Conservation (phyloP, 92 coral and sea anemone genomes). For the Porites evermanni region DNA sequence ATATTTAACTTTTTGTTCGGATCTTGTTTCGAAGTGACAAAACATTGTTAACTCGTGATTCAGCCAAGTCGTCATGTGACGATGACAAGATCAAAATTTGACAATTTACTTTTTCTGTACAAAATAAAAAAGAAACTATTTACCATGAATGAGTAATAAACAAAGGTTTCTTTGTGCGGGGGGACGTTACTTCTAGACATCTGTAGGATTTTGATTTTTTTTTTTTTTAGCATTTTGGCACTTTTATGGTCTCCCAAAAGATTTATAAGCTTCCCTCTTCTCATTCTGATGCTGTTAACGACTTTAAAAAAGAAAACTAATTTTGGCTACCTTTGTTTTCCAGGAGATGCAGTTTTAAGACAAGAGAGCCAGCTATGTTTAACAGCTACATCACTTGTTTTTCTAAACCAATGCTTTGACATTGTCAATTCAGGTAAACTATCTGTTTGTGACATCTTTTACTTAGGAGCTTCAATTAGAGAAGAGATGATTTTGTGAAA, state of each 20-base stretch:
- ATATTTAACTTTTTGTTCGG: not conserved
- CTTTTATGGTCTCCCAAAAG: too few species aligned
- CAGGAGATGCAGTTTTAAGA: constrained; percentile 76
- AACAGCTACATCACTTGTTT: constrained; percentile 86
- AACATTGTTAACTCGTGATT: constrained; percentile 2
- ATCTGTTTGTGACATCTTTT: not conserved
- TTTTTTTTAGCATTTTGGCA: too few species aligned
- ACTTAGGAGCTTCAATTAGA: too few species aligned
- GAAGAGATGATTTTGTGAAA: too few species aligned
- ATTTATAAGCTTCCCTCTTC: too few species aligned
- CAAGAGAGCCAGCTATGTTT: constrained; percentile 81
- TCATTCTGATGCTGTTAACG: too few species aligned
- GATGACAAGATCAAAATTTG: not conserved
- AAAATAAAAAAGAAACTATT: not conserved
- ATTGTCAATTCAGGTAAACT: constrained; percentile 69
- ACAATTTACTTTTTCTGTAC: not conserved
- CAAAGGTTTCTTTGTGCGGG: not conserved
- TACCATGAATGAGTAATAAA: not conserved
- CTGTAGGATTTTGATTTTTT: too few species aligned
- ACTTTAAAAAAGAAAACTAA: too few species aligned
- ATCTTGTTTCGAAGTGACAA: not conserved
- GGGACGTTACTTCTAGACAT: too few species aligned
- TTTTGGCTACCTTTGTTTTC: not conserved
- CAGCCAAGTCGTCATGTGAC: not conserved
- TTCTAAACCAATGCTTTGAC: constrained; percentile 85